These are phyloP conservation scores for Catocala fraxini DNA, from an alignment of 2,888 invertebrate genomes.

Conservation along the genomic window DNA sequence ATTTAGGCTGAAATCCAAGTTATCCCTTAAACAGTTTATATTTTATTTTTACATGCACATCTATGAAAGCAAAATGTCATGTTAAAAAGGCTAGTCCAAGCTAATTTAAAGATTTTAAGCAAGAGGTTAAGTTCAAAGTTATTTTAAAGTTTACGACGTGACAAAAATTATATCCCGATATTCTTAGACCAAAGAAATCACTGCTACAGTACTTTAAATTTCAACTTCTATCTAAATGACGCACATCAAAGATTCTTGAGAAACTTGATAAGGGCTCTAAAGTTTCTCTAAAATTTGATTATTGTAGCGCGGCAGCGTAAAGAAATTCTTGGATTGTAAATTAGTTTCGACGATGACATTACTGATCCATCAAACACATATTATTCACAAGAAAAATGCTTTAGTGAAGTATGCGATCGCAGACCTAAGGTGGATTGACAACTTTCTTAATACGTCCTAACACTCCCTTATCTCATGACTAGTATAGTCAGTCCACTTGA, in stretches of 20 bases:
- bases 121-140: constrained; percentile 20
- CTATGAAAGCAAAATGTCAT: no score
- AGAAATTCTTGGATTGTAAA: constrained; percentile 40
- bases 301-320: constrained; percentile 24
- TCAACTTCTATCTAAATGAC: constrained; percentile 8
- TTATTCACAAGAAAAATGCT: constrained; percentile 60
- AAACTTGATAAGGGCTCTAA: constrained; percentile 34
- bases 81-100: neutral
- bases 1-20: no score
- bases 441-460: constrained; percentile 62
- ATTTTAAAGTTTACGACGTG: constrained; percentile 31
- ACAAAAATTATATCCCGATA: constrained; percentile 19
- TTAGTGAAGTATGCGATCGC: constrained; percentile 61
- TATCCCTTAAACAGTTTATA: no score
- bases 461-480: constrained; percentile 26
- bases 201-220: constrained; percentile 15
- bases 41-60: neutral
- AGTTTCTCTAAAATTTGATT: constrained; percentile 34
- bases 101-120: constrained; percentile 19
- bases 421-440: constrained; percentile 56
- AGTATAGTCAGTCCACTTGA: constrained; percentile 22
- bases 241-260: constrained; percentile 43
- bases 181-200: constrained; percentile 19
- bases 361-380: constrained; percentile 58
- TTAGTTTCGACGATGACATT: constrained; percentile 50